A percentile compares a stretch with the other conserved stretches of the same genome.
Evolutionary conservation across 2,888 invertebrate species (phyloP).

Genomic region (Fragum fragum): DNA sequence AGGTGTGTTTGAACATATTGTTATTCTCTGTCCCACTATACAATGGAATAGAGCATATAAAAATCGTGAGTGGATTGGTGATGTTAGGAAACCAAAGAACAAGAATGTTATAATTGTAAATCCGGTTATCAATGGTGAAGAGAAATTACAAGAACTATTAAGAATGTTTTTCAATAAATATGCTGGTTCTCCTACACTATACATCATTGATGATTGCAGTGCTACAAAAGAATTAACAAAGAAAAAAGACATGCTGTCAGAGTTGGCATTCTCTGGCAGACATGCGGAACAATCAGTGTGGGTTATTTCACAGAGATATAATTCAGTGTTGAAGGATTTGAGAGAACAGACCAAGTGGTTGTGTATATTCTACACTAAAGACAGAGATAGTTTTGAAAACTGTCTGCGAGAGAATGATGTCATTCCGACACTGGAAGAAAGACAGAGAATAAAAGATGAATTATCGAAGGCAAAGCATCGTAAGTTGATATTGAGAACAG

Average conservation of each 20-base stretch:
- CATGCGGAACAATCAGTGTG: conserved; percentile 56
- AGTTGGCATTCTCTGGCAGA: conserved; percentile 56
- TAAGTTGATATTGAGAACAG: conserved; percentile 50
- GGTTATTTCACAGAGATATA: conserved; percentile 65
- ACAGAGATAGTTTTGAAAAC: conserved; percentile 57
- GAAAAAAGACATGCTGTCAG: conserved; percentile 59
- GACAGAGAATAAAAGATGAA: conserved; percentile 49
- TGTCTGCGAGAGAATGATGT: conserved; percentile 67
- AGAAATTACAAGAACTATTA: conserved; percentile 49
- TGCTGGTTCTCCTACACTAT: conserved; percentile 55
- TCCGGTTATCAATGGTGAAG: conserved; percentile 37
- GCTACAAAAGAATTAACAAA: conserved; percentile 61
- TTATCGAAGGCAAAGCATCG: conserved; percentile 47
- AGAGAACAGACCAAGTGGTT: conserved; percentile 60
- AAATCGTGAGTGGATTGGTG: conserved; percentile 39
- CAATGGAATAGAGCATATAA: conserved; percentile 49
- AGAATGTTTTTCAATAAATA: conserved; percentile 47
- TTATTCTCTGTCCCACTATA: conserved; percentile 58
- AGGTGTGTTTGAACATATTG: conserved; percentile 48
- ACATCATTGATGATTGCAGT: conserved; percentile 64
- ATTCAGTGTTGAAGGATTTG: conserved; percentile 61
- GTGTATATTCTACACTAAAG: conserved; percentile 56
- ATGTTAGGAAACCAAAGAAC: conserved; percentile 41
- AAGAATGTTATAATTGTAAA: conserved; percentile 49
- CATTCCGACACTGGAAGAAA: conserved; percentile 47